phyloP scores from a whole-genome alignment of 1,140 invertebrate species.

The Ceratina japonica region DNA sequence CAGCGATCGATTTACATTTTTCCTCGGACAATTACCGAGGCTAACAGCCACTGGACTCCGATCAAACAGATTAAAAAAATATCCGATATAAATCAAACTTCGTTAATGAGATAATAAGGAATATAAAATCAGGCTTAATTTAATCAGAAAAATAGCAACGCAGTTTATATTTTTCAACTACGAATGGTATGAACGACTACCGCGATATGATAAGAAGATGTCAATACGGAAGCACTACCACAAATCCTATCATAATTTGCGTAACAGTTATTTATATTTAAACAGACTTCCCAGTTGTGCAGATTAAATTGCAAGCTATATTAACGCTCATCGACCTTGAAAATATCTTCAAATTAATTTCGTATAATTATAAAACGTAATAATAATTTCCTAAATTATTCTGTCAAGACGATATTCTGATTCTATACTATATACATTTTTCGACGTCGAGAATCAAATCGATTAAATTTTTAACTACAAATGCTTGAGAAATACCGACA shows the following conservation, averaged over 20 bases:
- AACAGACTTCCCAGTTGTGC: background rate
- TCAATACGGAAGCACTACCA: background rate
- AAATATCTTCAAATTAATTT: background rate
- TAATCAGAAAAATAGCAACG: background rate
- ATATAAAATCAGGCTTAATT: background rate
- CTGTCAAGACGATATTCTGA: too few relatives aligned
- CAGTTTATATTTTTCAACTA: background rate
- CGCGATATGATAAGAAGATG: background rate
- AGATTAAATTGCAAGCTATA: background rate
- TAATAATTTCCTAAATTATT: too few relatives aligned
- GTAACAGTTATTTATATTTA: conserved; percentile 21
- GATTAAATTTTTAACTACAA: background rate
- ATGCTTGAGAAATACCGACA: background rate
- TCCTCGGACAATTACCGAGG: conserved; percentile 11
- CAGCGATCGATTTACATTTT: conserved; percentile 38
- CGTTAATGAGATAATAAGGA: background rate
- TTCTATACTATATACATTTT: too few relatives aligned
- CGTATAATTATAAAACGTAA: too few relatives aligned
- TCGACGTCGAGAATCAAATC: too few relatives aligned
- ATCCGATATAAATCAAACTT: conserved; percentile 13
- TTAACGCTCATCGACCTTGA: background rate
- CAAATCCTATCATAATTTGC: conserved; percentile 8
- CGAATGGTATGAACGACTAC: background rate
- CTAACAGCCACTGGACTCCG: conserved; percentile 6
- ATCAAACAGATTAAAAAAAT: background rate